A percentile compares a stretch with the other conserved stretches of the same genome.
Evolutionary conservation across 2,888 invertebrate genomes (phyloP).

Genomic region (Leucophenga montana): DNA sequence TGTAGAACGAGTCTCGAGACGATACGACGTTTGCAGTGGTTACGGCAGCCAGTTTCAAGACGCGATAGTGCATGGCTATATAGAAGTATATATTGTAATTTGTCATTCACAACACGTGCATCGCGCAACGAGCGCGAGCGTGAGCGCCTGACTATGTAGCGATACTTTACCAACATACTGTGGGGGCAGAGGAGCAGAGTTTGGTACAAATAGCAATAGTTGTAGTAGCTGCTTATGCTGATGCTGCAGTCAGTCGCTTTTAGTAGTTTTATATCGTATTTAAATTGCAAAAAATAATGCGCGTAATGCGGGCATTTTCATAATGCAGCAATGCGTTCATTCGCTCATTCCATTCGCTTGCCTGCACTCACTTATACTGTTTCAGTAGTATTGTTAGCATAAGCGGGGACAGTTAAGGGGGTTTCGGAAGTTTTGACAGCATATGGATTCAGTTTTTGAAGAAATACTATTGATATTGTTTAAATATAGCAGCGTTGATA

Average conservation of each 20-base stretch:
- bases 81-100: constrained; percentile 36
- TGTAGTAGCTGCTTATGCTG: not conserved
- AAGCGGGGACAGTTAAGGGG: too few relatives aligned
- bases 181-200: not conserved
- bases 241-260: not conserved
- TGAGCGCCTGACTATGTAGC: too few relatives aligned
- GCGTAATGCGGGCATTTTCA: constrained; percentile 50
- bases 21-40: not conserved
- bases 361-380: too few relatives aligned
- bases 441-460: too few relatives aligned
- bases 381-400: not conserved
- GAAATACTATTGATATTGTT: too few relatives aligned
- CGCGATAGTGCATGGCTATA: not conserved
- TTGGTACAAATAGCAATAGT: not conserved
- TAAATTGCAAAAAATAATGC: constrained; percentile 33
- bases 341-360: not conserved
- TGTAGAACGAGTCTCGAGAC: not conserved
- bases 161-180: not conserved
- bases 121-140: constrained; percentile 24
- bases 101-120: constrained; percentile 51
- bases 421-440: too few relatives aligned
- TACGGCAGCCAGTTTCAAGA: not conserved
- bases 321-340: constrained; percentile 34
- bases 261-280: constrained; percentile 19
- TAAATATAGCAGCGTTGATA: too few relatives aligned